Conservation (phyloP, 2,113 vertebrate genomes). For the Lophura nycthemera region DNA sequence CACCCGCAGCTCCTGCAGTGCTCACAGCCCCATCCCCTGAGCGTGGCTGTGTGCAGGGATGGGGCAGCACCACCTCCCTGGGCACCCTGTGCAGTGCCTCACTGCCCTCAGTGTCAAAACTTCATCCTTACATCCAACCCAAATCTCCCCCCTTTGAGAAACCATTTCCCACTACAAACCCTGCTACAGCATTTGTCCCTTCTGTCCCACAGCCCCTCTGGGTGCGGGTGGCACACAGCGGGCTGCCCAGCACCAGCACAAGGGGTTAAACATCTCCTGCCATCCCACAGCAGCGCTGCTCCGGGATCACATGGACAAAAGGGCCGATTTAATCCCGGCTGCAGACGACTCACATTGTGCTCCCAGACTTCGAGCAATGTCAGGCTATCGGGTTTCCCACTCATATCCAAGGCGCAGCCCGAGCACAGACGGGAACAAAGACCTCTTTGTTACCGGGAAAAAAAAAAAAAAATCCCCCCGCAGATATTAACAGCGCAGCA, state of each 20-base stretch:
- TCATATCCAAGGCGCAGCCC: conserved; percentile 67
- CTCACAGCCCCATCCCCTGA: too few relatives aligned
- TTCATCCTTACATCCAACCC: too few relatives aligned
- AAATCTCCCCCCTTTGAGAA: too few relatives aligned
- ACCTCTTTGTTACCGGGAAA: conserved; percentile 65
- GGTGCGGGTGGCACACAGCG: too few relatives aligned
- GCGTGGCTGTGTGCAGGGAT: too few relatives aligned
- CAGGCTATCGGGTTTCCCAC: conserved; percentile 73
- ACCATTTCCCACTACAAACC: too few relatives aligned
- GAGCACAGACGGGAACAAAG: conserved; percentile 67
- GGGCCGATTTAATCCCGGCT: conserved; percentile 55
- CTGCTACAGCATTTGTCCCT: too few relatives aligned
- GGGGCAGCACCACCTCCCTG: too few relatives aligned
- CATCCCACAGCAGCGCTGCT: neutral
- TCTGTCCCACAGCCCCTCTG: too few relatives aligned
- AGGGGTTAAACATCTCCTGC: conserved; percentile 26
- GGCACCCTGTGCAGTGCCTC: too few relatives aligned
- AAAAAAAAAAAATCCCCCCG: conserved; percentile 57
- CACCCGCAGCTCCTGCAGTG: too few relatives aligned
- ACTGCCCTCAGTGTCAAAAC: too few relatives aligned
- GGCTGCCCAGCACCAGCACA: neutral
- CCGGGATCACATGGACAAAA: conserved; percentile 51
- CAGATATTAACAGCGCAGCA: conserved; percentile 68
- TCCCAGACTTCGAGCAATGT: conserved; percentile 35
- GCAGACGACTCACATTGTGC: conserved; percentile 47